Percentiles rank a stretch among this genome's conserved stretches.
These are phyloP conservation scores for Benitochromis conjunctus DNA, from an alignment of 2,113 vertebrate genomes.

Conservation along the genomic window DNA sequence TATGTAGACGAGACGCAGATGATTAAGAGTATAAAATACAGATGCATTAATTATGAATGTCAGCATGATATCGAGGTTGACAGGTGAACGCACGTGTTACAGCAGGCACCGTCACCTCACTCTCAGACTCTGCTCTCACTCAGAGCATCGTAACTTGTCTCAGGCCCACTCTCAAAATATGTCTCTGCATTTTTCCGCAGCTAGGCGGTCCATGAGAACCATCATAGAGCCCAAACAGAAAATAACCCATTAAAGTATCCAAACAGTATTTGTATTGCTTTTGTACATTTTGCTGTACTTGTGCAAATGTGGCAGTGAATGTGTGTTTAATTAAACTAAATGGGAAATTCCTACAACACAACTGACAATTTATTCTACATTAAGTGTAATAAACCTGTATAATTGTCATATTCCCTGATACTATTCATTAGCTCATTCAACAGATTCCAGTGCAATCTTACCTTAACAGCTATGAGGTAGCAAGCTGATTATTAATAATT, in stretches of 20 bases:
- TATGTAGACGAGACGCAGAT: not conserved
- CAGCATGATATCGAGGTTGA: not conserved
- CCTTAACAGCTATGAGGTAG: not conserved
- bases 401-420: not conserved
- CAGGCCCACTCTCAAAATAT: not conserved
- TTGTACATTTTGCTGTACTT: not conserved
- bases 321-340: not conserved
- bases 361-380: not conserved
- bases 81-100: not conserved
- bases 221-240: not conserved
- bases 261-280: not conserved
- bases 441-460: not conserved
- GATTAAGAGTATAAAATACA: not conserved
- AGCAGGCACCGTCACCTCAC: not conserved
- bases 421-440: not conserved
- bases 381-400: not conserved
- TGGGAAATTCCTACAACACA: not conserved
- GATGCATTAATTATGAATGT: not conserved
- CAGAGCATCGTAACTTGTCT: not conserved
- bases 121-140: not conserved
- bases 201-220: accelerated
- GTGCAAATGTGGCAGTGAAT: not conserved
- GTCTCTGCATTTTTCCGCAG: not conserved
- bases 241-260: not conserved
- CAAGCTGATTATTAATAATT: not conserved